These are phyloP conservation scores for Aptenodytes patagonicus DNA, from an alignment of 2,113 vertebrate species.

Conservation along the genomic window DNA sequence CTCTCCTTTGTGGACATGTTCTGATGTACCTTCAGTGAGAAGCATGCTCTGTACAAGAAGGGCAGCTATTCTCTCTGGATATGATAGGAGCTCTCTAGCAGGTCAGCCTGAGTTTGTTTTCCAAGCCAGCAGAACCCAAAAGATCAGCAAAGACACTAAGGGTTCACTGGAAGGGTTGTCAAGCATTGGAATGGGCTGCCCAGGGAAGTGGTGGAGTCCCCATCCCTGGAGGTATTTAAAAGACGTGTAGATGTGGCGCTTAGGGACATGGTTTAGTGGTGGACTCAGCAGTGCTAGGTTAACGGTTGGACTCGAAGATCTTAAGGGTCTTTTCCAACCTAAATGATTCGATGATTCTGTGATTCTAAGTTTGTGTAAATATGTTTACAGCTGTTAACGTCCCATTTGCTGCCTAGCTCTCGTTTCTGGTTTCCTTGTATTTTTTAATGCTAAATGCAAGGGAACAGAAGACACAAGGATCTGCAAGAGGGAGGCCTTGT, in stretches of 20 bases:
- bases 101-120: not conserved
- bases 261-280: too few species aligned
- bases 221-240: not conserved
- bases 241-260: accelerated
- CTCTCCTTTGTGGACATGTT: not conserved
- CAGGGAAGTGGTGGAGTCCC: not conserved
- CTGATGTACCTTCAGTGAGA: not conserved
- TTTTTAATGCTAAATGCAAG: not conserved
- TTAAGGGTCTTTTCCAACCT: not conserved
- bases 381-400: not conserved
- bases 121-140: not conserved
- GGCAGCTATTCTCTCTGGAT: not conserved
- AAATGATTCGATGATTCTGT: not conserved
- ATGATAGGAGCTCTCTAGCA: not conserved
- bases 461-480: not conserved
- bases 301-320: not conserved
- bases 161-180: not conserved
- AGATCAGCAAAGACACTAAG: not conserved
- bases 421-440: not conserved
- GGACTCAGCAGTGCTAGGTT: not conserved
- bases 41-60: not conserved
- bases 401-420: not conserved
- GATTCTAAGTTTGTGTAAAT: not conserved
- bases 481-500: not conserved
- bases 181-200: not conserved